Evolutionary conservation across 2,113 vertebrate species (phyloP).

Genomic region (Natator depressus): DNA sequence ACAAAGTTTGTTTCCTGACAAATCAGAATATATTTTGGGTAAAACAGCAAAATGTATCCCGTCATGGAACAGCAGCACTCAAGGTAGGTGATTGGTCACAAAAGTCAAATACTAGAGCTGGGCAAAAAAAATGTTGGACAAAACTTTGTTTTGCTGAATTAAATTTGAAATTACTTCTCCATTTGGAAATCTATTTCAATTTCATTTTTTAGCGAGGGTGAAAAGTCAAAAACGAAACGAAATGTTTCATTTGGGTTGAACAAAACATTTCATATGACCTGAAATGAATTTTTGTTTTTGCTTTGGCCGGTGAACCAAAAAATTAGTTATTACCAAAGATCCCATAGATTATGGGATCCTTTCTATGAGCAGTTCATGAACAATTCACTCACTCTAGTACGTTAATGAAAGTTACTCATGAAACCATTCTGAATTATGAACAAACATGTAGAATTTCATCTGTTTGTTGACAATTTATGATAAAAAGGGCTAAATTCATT

Average conservation of each 20-base stretch:
- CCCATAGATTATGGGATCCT: neutral
- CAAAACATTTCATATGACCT: neutral
- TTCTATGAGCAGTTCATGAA: neutral
- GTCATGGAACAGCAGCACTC: neutral
- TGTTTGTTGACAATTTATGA: slow-evolving; percentile 27
- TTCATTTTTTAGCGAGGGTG: neutral
- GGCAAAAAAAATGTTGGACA: neutral
- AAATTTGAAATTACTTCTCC: neutral
- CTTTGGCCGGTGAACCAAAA: neutral
- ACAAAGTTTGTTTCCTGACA: neutral
- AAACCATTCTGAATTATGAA: slow-evolving; percentile 26
- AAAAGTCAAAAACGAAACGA: neutral
- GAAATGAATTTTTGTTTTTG: neutral
- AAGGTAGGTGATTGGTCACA: neutral
- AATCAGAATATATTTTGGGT: neutral
- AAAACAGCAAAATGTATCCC: neutral
- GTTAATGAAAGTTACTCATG: neutral
- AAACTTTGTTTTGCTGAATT: neutral
- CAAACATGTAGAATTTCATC: slow-evolving; percentile 21
- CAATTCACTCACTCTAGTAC: neutral
- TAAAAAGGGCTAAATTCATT: slow-evolving; percentile 3
- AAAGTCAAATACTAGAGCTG: neutral
- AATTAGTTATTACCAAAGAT: neutral
- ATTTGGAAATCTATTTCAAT: neutral
- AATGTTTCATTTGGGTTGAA: neutral